Conservation (phyloP, 2,113 vertebrate genomes). For the Saccopteryx leptura region DNA sequence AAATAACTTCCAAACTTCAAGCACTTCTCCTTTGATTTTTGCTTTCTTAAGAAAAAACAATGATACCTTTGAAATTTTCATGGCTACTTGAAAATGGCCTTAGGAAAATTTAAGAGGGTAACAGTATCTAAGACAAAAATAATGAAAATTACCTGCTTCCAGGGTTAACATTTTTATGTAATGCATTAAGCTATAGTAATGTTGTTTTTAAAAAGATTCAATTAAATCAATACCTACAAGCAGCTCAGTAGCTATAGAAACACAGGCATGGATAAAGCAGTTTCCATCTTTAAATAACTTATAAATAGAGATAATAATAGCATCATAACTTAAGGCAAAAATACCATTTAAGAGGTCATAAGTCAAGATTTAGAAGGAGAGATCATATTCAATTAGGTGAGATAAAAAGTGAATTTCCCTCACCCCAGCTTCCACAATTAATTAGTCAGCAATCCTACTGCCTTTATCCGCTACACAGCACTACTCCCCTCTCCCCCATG, state of each 20-base stretch:
- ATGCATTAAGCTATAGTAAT: background rate
- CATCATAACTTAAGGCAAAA: background rate
- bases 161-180: background rate
- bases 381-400: background rate
- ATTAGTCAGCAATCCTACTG: too few species aligned
- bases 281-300: background rate
- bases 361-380: conserved; percentile 39
- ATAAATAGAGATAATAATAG: background rate
- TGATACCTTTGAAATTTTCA: background rate
- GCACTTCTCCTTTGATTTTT: background rate
- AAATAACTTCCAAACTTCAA: conserved; percentile 4
- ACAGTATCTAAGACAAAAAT: background rate
- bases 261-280: background rate
- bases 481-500: rapidly evolving
- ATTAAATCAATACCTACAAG: background rate
- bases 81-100: background rate
- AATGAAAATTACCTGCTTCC: background rate
- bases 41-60: background rate
- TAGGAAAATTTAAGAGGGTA: background rate
- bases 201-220: background rate
- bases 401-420: background rate
- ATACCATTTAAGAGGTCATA: background rate
- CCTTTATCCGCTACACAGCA: background rate
- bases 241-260: background rate
- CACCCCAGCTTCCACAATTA: background rate